Percentiles rank a stretch among this genome's conserved stretches.
Evolutionary conservation across 2,888 invertebrate species (phyloP).

Genomic region (Cephus runcator): DNA sequence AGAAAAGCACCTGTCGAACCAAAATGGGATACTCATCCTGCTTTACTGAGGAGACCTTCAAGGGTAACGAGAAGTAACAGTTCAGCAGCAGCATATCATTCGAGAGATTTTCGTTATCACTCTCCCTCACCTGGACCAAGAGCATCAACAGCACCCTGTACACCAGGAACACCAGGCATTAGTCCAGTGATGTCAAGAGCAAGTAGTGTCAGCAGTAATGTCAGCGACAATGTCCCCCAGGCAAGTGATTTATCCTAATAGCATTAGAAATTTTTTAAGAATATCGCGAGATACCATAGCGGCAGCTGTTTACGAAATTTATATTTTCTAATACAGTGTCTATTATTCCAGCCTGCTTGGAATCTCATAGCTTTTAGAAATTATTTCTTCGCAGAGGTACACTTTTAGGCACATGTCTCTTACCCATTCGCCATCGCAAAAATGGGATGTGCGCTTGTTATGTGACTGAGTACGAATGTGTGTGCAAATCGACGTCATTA

Average conservation of each 20-base stretch:
- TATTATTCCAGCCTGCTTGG: constrained; percentile 58
- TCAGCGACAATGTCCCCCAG: constrained; percentile 56
- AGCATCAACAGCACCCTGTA: constrained; percentile 57
- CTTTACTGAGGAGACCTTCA: constrained; percentile 52
- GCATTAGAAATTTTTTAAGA: not conserved
- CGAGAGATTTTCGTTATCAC: constrained; percentile 58
- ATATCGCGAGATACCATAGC: not conserved
- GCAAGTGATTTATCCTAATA: constrained; percentile 23
- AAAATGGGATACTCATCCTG: constrained; percentile 61
- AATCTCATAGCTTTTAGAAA: constrained; percentile 55
- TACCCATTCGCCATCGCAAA: not conserved
- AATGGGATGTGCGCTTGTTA: not conserved
- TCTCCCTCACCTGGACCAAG: constrained; percentile 53
- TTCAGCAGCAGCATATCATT: constrained; percentile 57
- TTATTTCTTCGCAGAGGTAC: constrained; percentile 59
- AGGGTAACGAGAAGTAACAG: constrained; percentile 60
- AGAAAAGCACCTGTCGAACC: constrained; percentile 57
- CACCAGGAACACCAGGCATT: constrained; percentile 60
- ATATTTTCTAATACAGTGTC: not conserved
- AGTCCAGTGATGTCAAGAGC: constrained; percentile 60
- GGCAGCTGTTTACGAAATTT: not conserved
- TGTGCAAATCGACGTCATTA: not conserved
- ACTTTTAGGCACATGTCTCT: constrained; percentile 4
- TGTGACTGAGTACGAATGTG: not conserved
- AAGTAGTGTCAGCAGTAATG: constrained; percentile 54